Conservation (phyloP, 2,888 invertebrate genomes). For the Neuroscelio doddi region DNA sequence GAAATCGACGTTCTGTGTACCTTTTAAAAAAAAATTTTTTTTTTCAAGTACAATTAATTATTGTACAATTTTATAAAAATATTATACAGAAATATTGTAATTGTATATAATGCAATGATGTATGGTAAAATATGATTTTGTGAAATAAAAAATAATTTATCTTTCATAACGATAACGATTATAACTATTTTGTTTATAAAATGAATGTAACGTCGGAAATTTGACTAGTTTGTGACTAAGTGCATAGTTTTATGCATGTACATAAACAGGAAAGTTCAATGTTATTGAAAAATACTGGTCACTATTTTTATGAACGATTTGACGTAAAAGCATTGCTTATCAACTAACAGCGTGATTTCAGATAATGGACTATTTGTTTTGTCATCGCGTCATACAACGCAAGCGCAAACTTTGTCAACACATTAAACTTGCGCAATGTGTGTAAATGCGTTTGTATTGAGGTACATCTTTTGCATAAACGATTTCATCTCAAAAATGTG, state of each 20-base stretch:
- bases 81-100: too few species aligned
- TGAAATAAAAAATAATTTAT: too few species aligned
- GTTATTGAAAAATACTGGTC: conserved; percentile 4
- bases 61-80: too few species aligned
- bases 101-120: too few species aligned
- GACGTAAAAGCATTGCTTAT: conserved; percentile 21
- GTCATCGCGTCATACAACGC: conserved; percentile 23
- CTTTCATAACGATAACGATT: too few species aligned
- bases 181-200: too few species aligned
- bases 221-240: background rate
- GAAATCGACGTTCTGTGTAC: too few species aligned
- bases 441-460: conserved; percentile 4
- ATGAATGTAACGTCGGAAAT: too few species aligned
- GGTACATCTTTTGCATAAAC: background rate
- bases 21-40: too few species aligned
- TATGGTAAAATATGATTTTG: too few species aligned
- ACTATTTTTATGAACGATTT: conserved; percentile 10
- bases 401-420: conserved; percentile 12
- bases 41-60: too few species aligned
- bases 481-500: too few species aligned
- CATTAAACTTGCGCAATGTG: conserved; percentile 10
- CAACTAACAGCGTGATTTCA: conserved; percentile 21
- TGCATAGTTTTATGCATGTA: background rate
- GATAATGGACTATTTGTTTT: conserved; percentile 28
- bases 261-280: conserved; percentile 18